phyloP scores from a whole-genome alignment of 2,113 vertebrate species.

The Heterotis niloticus region DNA sequence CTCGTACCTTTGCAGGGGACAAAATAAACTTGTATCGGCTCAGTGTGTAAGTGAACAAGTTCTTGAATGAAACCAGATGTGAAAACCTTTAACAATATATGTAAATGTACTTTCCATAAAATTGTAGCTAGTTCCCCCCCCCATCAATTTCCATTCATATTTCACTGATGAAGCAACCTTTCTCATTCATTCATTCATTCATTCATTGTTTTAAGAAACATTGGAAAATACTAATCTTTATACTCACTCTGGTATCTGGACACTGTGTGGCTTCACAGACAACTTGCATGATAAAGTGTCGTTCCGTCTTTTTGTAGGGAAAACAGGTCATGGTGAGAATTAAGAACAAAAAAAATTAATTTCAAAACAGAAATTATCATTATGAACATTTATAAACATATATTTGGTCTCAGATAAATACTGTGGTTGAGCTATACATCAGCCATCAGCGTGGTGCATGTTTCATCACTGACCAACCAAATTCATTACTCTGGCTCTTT shows the following conservation, averaged over 20 bases:
- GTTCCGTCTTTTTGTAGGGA: slow-evolving; percentile 74
- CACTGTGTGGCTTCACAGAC: slow-evolving; percentile 98
- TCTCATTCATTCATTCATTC: too few species aligned
- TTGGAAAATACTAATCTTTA: not conserved
- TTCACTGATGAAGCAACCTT: too few species aligned
- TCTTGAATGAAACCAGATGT: too few species aligned
- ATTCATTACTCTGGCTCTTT: too few species aligned
- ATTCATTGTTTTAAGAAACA: not conserved
- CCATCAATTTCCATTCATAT: too few species aligned
- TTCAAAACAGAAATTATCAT: not conserved
- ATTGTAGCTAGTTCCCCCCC: too few species aligned
- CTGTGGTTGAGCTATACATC: slow-evolving; percentile 34
- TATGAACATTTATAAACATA: not conserved
- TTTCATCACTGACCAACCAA: slow-evolving; percentile 47
- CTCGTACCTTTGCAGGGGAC: slow-evolving; percentile 76
- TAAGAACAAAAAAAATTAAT: not conserved
- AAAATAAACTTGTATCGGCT: too few species aligned
- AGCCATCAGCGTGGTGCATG: slow-evolving; percentile 53
- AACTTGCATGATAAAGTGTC: slow-evolving; percentile 99
- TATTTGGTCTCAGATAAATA: slow-evolving; percentile 10
- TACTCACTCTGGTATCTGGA: slow-evolving; percentile 90
- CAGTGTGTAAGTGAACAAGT: too few species aligned
- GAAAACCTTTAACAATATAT: too few species aligned
- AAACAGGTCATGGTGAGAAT: slow-evolving; percentile 5
- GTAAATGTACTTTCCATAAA: too few species aligned